These are phyloP conservation scores for Hippopotamus amphibius DNA, from an alignment of 2,113 vertebrate genomes.

Conservation along the genomic window DNA sequence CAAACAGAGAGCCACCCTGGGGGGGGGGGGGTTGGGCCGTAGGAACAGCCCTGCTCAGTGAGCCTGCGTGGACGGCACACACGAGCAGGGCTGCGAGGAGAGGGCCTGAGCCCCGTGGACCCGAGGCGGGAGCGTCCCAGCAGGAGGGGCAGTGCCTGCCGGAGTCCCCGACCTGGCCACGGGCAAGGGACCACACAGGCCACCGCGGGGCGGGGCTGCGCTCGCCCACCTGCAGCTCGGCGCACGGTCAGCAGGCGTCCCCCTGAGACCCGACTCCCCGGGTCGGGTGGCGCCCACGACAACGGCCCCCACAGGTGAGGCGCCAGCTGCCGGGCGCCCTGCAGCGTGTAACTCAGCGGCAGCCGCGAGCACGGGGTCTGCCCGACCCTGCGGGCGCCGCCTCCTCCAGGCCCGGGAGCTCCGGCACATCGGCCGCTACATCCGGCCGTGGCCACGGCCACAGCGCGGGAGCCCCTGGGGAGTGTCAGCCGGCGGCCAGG, in stretches of 20 bases:
- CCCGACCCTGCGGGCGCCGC: background rate
- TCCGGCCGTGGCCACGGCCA: accelerated
- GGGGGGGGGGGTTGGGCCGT: background rate
- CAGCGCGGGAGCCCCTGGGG: background rate
- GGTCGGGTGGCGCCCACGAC: background rate
- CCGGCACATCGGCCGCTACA: accelerated
- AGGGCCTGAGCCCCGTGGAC: background rate
- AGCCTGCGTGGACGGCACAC: too few relatives aligned
- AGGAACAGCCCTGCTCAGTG: background rate
- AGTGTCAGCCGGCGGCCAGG: accelerated
- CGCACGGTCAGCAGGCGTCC: background rate
- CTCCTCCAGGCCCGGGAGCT: background rate
- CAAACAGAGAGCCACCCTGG: background rate
- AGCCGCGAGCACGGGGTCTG: background rate
- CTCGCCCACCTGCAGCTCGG: background rate
- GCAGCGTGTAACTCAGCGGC: background rate
- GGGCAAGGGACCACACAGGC: background rate
- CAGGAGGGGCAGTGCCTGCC: accelerated
- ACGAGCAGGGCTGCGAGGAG: background rate
- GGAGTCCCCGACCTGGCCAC: background rate
- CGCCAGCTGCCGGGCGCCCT: background rate
- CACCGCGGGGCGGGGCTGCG: accelerated
- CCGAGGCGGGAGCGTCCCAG: background rate
- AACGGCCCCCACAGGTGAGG: background rate
- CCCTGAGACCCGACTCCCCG: background rate